These are phyloP conservation scores for Pandemis cinnamomeana DNA, from an alignment of 2,888 invertebrate genomes.

Conservation along the genomic window DNA sequence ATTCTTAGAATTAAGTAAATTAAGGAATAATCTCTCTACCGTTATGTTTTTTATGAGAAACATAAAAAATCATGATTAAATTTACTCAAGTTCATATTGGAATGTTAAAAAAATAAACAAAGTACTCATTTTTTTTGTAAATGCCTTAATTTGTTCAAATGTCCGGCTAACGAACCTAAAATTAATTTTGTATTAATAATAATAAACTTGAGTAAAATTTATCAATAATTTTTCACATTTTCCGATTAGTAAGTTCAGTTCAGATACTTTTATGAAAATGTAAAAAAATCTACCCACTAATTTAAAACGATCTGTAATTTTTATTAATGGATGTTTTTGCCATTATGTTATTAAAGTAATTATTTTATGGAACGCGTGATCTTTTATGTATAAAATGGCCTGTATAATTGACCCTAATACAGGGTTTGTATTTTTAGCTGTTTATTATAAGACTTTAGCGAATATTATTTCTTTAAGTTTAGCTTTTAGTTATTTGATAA, in stretches of 20 bases:
- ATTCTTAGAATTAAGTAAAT: conserved; percentile 54
- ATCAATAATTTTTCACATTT: neutral
- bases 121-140: neutral
- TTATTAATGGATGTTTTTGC: neutral
- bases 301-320: neutral
- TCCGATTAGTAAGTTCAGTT: conserved; percentile 5
- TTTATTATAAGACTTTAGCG: conserved; percentile 34
- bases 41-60: conserved; percentile 52
- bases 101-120: too few relatives aligned
- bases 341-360: conserved; percentile 27
- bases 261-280: neutral
- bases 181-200: neutral
- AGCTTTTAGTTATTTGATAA: conserved; percentile 54
- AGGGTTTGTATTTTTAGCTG: conserved; percentile 39
- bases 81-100: neutral
- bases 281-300: neutral
- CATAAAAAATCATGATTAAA: conserved; percentile 4
- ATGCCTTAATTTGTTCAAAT: neutral
- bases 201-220: conserved; percentile 5
- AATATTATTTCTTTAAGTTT: conserved; percentile 50
- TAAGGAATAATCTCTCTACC: conserved; percentile 56
- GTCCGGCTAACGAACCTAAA: neutral
- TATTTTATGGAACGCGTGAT: conserved; percentile 62
- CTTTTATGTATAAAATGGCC: conserved; percentile 65
- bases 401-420: conserved; percentile 72